Conservation (phyloP, 2,888 invertebrate genomes). For the Spialia ferax region DNA sequence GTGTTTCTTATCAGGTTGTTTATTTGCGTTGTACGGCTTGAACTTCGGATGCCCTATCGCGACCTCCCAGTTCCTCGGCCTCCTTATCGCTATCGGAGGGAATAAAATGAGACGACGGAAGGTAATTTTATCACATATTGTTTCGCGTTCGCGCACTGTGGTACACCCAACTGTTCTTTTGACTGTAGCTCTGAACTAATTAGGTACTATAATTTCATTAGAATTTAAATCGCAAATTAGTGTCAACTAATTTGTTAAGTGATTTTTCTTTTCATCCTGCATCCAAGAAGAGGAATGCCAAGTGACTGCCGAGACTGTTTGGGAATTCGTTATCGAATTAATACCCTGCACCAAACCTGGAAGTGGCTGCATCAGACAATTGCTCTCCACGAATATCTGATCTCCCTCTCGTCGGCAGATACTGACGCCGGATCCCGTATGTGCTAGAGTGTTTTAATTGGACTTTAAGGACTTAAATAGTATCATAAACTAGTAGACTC, state of each 20-base stretch:
- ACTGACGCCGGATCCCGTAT: conserved; percentile 83
- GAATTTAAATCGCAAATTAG: conserved; percentile 50
- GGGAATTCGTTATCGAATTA: conserved; percentile 95
- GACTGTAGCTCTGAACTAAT: neutral
- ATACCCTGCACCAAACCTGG: conserved; percentile 96
- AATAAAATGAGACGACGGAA: conserved; percentile 80
- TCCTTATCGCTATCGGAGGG: conserved; percentile 78
- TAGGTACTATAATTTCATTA: conserved; percentile 42
- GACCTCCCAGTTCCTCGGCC: conserved; percentile 78
- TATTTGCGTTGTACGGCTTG: conserved; percentile 76
- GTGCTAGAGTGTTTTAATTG: conserved; percentile 61
- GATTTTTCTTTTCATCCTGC: conserved; percentile 79
- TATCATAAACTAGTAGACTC: conserved; percentile 52
- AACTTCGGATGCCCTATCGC: conserved; percentile 83
- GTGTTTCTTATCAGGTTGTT: conserved; percentile 81
- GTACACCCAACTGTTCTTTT: conserved; percentile 43
- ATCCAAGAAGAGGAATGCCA: conserved; percentile 87
- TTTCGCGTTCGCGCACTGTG: conserved; percentile 60
- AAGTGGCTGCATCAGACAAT: conserved; percentile 98
- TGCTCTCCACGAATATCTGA: conserved; percentile 94
- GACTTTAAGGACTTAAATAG: conserved; percentile 62
- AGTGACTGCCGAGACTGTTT: conserved; percentile 93
- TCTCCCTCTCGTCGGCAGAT: conserved; percentile 92
- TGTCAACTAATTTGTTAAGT: conserved; percentile 65
- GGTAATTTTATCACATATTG: conserved; percentile 72